Evolutionary conservation across 2,888 invertebrate species (phyloP).

Genomic region (Anoplius nigerrimus): DNA sequence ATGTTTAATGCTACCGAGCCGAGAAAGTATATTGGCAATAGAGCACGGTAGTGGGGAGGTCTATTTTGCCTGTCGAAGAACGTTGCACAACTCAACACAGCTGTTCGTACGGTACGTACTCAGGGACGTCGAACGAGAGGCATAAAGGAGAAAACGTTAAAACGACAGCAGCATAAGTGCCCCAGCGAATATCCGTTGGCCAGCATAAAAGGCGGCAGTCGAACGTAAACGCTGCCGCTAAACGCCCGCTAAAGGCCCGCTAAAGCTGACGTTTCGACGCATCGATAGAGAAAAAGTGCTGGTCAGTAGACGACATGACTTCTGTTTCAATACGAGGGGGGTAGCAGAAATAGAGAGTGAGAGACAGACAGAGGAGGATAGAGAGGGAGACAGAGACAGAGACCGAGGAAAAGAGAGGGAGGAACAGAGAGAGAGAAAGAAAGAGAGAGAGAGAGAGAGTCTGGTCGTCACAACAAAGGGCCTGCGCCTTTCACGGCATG

Average conservation of each 20-base stretch:
- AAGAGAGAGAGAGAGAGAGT: neutral
- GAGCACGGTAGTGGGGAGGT: slow-evolving; percentile 50
- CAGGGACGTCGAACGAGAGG: slow-evolving; percentile 33
- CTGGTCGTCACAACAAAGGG: slow-evolving; percentile 23
- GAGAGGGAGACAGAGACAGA: neutral
- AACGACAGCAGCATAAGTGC: neutral
- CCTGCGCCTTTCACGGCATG: neutral
- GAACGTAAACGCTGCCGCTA: neutral
- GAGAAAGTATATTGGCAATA: slow-evolving; percentile 46
- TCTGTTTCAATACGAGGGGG: neutral
- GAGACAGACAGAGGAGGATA: neutral
- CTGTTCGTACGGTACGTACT: slow-evolving; percentile 58
- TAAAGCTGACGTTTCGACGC: neutral
- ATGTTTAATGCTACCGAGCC: slow-evolving; percentile 47
- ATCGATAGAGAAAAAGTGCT: neutral
- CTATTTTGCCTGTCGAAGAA: slow-evolving; percentile 63
- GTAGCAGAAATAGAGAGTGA: neutral
- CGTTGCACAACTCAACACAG: slow-evolving; percentile 63
- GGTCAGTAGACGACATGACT: neutral
- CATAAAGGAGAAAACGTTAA: slow-evolving; percentile 34
- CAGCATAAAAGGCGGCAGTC: neutral
- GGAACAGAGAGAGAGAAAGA: neutral
- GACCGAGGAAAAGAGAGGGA: neutral
- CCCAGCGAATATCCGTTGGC: neutral
- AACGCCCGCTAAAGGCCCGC: too few relatives aligned